Evolutionary conservation across 2,888 invertebrate species (phyloP).

Genomic region (Cryptosula pallasiana): DNA sequence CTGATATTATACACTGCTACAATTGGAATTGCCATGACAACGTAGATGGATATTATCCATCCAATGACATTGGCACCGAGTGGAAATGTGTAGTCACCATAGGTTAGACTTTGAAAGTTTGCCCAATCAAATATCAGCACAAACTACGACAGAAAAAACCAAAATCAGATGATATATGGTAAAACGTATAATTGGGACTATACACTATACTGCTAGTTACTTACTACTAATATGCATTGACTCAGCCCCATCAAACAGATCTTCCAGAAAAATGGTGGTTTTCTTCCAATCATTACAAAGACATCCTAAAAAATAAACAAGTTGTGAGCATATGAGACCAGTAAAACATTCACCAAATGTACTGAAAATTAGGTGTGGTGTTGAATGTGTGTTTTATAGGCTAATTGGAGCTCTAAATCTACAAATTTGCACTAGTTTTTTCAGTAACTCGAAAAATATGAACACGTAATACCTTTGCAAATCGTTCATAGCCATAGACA

Average conservation of each 20-base stretch:
- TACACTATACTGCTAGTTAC: background rate
- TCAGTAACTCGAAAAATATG: too few species aligned
- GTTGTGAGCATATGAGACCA: too few species aligned
- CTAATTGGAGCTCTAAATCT: too few species aligned
- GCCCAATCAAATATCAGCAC: slow-evolving; percentile 75
- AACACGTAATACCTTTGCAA: background rate
- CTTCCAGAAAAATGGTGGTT: slow-evolving; percentile 33
- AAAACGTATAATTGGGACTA: too few species aligned
- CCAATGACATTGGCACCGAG: slow-evolving; percentile 73
- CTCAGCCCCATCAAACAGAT: slow-evolving; percentile 27
- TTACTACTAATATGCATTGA: background rate
- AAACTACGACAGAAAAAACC: slow-evolving; percentile 57
- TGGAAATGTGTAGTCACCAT: slow-evolving; percentile 72
- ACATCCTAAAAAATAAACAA: slow-evolving; percentile 30
- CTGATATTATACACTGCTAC: background rate
- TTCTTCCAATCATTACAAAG: slow-evolving; percentile 34
- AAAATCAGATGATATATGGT: too few species aligned
- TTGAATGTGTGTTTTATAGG: too few species aligned
- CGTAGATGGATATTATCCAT: slow-evolving; percentile 70
- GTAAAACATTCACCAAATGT: too few species aligned
- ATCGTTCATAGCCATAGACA: slow-evolving; percentile 55
- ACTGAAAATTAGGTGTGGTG: too few species aligned
- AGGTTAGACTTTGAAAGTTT: slow-evolving; percentile 69
- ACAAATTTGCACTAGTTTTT: too few species aligned
- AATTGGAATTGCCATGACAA: slow-evolving; percentile 62